phyloP scores from a whole-genome alignment of 2,113 vertebrate genomes.

The Rhinoderma darwinii region DNA sequence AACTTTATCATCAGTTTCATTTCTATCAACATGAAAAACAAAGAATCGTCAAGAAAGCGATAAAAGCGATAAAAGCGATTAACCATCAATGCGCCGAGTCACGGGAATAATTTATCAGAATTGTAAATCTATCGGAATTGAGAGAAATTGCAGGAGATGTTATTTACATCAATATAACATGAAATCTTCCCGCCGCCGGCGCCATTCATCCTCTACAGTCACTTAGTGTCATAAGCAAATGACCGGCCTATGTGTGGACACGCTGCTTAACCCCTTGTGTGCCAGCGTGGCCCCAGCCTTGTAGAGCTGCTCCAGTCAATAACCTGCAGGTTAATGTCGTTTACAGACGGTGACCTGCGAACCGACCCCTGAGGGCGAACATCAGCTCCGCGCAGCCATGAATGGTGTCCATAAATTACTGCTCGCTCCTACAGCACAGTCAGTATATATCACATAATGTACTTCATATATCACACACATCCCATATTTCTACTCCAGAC shows the following conservation, averaged over 20 bases:
- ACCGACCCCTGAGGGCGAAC: not conserved
- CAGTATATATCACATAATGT: constrained; percentile 30
- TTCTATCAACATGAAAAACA: not conserved
- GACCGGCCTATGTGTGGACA: not conserved
- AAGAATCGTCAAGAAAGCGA: not conserved
- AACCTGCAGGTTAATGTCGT: not conserved
- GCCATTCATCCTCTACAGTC: not conserved
- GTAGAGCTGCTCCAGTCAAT: not conserved
- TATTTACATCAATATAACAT: constrained; percentile 19
- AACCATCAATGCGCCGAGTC: not conserved
- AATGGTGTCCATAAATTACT: constrained; percentile 42
- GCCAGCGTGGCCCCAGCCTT: not conserved
- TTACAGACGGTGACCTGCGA: not conserved
- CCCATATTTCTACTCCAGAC: not conserved
- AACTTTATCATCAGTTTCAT: too few species aligned
- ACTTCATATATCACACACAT: constrained; percentile 26
- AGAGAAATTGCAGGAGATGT: not conserved
- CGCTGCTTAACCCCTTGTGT: not conserved
- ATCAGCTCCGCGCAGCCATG: not conserved
- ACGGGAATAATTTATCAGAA: not conserved
- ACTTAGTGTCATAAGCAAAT: constrained; percentile 39
- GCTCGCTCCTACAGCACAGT: constrained; percentile 23
- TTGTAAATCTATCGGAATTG: not conserved
- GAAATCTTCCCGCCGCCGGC: not conserved
- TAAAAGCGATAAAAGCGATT: too few species aligned